Percentiles rank a stretch among this genome's conserved stretches.
Conservation (phyloP, 2,113 vertebrate species). For the Anhinga anhinga region DNA sequence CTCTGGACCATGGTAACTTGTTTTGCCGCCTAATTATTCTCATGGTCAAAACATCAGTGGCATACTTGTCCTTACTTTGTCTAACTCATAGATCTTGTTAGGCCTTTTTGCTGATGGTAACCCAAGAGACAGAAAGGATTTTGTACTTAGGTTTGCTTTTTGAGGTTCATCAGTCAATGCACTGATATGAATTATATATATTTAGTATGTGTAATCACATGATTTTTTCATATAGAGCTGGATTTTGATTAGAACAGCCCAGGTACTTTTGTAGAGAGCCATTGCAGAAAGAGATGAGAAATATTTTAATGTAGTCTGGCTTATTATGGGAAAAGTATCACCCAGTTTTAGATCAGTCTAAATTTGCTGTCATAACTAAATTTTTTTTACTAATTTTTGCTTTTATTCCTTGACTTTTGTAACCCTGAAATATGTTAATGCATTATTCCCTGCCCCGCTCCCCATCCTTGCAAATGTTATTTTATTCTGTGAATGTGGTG, state of each 20-base stretch:
- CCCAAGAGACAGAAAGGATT: background rate
- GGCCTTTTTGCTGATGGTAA: background rate
- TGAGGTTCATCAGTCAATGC: background rate
- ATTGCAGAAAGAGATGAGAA: background rate
- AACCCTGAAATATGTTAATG: background rate
- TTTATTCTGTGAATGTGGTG: background rate
- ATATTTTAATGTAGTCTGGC: background rate
- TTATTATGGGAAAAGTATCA: background rate
- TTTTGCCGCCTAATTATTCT: background rate
- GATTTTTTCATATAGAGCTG: background rate
- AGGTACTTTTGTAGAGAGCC: background rate
- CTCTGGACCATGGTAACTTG: background rate
- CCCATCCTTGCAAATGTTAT: background rate
- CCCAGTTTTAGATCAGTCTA: background rate
- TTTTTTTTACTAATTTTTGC: background rate
- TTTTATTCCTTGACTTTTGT: background rate
- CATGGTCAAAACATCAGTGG: background rate
- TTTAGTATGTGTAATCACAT: background rate
- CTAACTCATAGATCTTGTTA: background rate
- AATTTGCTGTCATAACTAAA: background rate
- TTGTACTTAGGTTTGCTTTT: background rate
- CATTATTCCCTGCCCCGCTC: accelerated
- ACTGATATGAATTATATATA: background rate
- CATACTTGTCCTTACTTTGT: background rate
- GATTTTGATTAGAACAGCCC: background rate